These are phyloP conservation scores for Semnornis frantzii DNA, from an alignment of 2,113 vertebrate species.

Conservation along the genomic window DNA sequence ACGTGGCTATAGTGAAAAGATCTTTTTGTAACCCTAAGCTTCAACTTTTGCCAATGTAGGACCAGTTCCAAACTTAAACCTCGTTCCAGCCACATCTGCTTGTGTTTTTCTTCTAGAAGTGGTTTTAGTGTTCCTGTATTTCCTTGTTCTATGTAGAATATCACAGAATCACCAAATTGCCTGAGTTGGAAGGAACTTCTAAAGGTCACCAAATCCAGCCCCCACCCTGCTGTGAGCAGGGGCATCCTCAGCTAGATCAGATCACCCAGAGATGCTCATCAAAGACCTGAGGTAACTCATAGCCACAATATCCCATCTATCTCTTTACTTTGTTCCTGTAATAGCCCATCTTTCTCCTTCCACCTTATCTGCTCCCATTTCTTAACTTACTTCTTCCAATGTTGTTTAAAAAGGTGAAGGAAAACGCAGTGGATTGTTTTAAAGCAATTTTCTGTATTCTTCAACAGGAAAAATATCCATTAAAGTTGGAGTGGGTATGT, in stretches of 20 bases:
- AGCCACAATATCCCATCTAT: not conserved
- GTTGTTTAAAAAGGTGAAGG: not conserved
- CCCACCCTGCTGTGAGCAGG: too few species aligned
- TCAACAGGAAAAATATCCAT: not conserved
- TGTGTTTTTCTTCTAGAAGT: not conserved
- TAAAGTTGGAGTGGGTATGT: not conserved
- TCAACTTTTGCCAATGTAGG: not conserved
- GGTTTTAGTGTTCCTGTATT: not conserved
- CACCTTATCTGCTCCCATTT: not conserved
- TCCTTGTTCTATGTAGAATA: fast-evolving
- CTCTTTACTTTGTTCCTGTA: not conserved
- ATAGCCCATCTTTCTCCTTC: not conserved
- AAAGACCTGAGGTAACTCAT: not conserved
- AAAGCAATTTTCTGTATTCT: not conserved
- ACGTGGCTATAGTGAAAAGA: fast-evolving
- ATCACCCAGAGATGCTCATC: not conserved
- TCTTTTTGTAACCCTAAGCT: not conserved
- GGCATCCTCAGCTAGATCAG: too few species aligned
- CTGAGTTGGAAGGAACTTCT: too few species aligned
- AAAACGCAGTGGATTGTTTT: not conserved
- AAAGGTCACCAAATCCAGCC: too few species aligned
- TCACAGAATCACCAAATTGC: too few species aligned
- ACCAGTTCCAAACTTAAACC: not conserved
- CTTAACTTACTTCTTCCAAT: not conserved
- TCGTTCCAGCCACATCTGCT: not conserved